Conservation (phyloP, 2,113 vertebrate species). For the Daubentonia madagascariensis region DNA sequence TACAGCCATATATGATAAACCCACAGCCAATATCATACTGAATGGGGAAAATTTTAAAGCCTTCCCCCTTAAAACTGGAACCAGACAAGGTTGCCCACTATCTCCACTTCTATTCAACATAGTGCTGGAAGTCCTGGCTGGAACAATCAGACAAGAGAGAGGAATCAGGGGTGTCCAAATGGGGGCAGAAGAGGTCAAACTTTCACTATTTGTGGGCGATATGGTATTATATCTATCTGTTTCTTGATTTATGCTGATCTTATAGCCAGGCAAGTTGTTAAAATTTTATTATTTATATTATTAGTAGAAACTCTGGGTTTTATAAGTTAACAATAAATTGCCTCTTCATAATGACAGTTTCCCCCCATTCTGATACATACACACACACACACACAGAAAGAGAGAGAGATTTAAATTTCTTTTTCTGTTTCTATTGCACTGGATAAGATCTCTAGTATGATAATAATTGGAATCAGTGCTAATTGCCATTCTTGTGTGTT, state of each 20-base stretch:
- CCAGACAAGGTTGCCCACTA: no score
- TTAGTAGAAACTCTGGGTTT: background rate
- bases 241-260: background rate
- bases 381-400: background rate
- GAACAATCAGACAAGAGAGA: no score
- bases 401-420: background rate
- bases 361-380: background rate
- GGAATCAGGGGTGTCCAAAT: no score
- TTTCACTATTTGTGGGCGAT: no score
- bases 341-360: background rate
- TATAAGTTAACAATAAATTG: background rate
- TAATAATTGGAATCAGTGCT: background rate
- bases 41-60: no score
- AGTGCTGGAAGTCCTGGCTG: no score
- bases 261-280: background rate
- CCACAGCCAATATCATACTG: no score
- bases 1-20: no score
- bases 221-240: no score
- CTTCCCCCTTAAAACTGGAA: no score
- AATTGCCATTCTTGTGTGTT: background rate
- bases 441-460: background rate
- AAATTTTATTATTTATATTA: background rate
- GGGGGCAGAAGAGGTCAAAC: no score
- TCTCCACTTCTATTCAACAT: no score
- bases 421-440: background rate